Conservation (phyloP, 2,888 invertebrate genomes). For the Clusia tigrina region DNA sequence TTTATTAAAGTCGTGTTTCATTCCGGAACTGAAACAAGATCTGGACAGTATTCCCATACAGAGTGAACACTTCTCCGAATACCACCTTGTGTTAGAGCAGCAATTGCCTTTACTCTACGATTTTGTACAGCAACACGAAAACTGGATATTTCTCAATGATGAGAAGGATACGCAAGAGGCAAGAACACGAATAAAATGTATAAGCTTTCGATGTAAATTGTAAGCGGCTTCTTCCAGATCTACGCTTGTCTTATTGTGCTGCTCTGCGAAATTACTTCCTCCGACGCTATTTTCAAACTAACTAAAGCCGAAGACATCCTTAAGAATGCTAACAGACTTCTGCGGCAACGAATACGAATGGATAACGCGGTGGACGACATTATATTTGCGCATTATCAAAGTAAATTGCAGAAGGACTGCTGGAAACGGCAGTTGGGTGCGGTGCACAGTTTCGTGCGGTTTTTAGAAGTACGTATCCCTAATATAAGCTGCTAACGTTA, state of each 20-base stretch:
- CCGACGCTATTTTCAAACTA: conserved; percentile 44
- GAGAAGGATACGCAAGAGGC: conserved; percentile 30
- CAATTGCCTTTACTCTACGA: conserved; percentile 55
- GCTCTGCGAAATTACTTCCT: conserved; percentile 52
- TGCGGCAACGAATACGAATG: conserved; percentile 27
- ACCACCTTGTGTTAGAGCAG: conserved; percentile 41
- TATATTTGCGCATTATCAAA: conserved; percentile 51
- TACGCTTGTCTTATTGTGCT: conserved; percentile 46
- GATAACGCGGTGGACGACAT: conserved; percentile 29
- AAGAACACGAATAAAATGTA: not conserved
- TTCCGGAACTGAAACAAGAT: conserved; percentile 51
- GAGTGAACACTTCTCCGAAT: conserved; percentile 46
- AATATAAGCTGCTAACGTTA: not conserved
- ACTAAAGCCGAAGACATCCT: conserved; percentile 36
- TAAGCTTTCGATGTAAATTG: not conserved
- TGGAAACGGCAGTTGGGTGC: conserved; percentile 59
- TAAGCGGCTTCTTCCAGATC: conserved; percentile 38
- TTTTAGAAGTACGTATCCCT: conserved; percentile 45
- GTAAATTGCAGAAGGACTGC: conserved; percentile 44
- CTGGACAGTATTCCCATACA: conserved; percentile 48
- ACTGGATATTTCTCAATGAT: conserved; percentile 2
- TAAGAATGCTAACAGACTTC: conserved; percentile 41
- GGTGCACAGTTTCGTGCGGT: conserved; percentile 52
- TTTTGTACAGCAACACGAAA: conserved; percentile 44
- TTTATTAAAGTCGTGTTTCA: conserved; percentile 45